Evolutionary conservation across 2,113 vertebrate genomes (phyloP), one percentile per base, ranked within the genome.

Genomic region (Equus quagga): DNA sequence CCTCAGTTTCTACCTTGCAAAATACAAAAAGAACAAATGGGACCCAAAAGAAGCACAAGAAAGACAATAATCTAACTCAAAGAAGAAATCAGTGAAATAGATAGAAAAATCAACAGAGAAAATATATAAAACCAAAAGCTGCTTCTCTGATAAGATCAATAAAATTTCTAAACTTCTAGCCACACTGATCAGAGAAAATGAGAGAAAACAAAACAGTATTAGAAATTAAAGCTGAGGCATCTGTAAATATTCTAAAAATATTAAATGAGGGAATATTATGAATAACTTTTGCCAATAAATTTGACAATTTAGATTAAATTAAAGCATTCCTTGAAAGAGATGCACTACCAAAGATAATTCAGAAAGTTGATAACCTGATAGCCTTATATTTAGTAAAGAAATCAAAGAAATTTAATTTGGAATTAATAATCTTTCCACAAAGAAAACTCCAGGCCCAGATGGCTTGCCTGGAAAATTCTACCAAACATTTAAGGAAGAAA

Each of bases 41-140:
- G 60, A 73, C 11, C 8, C 65, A 65, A 33, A 36, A 26, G 76
- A 87, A 76, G 12, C 12, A 58, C 17, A 90, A 58, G 31, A 91
- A 83, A 82, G 60, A 75, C 86, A 93, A 83, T 64, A 28, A n/a
- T 81, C 44, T 51, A 82, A 24, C 72, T 87, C 33, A 93, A 69
- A 93, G 36, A 91, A 46, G n/a, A 90, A 91, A 91, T 93, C 81
- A 83, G 83, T 83, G 15, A 86, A 62, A 73, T 49, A 76, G 23
- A 85, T 17, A 91, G 56, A 64, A 67, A 67, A 87, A 69, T 93
- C 44, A 95, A 64, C 11, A 70, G 2, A 60, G 62, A 58, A 56
- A 86, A 76, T 70, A 56, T 75, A 76, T 70, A 81, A 51, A 69
- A 76, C 17, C 17, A 64, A 79, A 79, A 91, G 13, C 36, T 56